Base-by-base conservation (phyloP, 2,888 invertebrate genomes). In the Stictocephala bisonia region DNA sequence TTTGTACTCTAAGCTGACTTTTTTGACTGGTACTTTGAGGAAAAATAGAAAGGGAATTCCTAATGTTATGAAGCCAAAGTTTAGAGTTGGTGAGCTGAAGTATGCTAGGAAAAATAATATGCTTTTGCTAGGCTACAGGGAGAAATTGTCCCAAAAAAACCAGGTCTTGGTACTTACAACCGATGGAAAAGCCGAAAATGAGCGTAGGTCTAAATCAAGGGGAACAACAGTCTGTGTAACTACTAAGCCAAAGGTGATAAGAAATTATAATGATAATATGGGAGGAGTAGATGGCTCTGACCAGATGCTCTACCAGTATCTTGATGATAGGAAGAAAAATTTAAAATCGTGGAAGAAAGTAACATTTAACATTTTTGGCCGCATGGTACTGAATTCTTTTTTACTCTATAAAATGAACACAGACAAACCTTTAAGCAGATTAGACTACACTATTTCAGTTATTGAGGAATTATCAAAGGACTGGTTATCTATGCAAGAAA, bases 21-120 rank as follows among this genome's bases (percentile, higher is more conserved):
- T 51, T 26, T 2, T 72, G 1, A 72, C 72, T 35, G 72, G 72
- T 51, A 64, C 64, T 15, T 20, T 72, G 26, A 1, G 35, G 1
- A 40, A 15, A 50, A 51, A 53, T 26, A 31, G 51, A 29, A 66
- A 72, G 50, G 72, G 64, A 1, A 50, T 66, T 15, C 72, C 72
- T 27, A 4, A 35, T 26, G 50, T 29, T 18, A 29, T 60, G 29
- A 60, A 64, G 35, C 15, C 15, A 6, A 72, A 51, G 48, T 66
- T 51, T 50, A n/a, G 15, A 20, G 72, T 72, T 6, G 66, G 66
- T 20, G 20, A 72, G 50, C 64, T 13, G n/a, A 72, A 72, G 40
- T 64, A 64, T n/a, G 13, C 20, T 2, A 72, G 66, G 24, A 66
- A 64, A 35, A 64, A 72, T 20, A 9, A 35, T 11, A 18, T 64